A percentile compares a stretch with the other conserved stretches of the same genome.
Conservation (phyloP, 2,888 invertebrate genomes). For the Biston stratarius region DNA sequence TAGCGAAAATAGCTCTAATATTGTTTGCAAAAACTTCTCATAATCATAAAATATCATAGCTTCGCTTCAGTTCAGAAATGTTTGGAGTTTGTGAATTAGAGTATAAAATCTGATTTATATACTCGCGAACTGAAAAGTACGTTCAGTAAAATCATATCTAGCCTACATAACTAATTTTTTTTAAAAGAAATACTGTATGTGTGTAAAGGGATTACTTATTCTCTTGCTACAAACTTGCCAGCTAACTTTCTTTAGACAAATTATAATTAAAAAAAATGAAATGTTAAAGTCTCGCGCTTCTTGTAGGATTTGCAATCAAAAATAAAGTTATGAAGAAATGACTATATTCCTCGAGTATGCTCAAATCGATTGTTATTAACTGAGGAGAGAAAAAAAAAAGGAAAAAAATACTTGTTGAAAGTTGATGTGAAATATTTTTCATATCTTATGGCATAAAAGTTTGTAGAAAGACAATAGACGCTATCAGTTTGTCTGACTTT, state of each 20-base stretch:
- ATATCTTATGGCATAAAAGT: slow-evolving; percentile 32
- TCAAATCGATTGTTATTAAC: neutral
- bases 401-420: neutral
- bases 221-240: slow-evolving; percentile 44
- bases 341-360: neutral
- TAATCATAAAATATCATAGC: too few species aligned
- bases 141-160: too few species aligned
- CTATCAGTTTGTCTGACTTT: slow-evolving; percentile 46
- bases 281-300: slow-evolving; percentile 35
- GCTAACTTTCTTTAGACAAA: slow-evolving; percentile 16
- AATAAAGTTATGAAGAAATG: neutral
- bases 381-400: neutral
- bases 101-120: too few species aligned
- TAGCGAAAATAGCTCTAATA: too few species aligned
- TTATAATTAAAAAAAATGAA: neutral
- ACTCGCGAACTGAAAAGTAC: too few species aligned
- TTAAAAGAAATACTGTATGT: slow-evolving; percentile 36
- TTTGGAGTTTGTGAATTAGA: too few species aligned
- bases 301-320: neutral
- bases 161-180: neutral
- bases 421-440: neutral
- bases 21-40: too few species aligned
- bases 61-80: too few species aligned
- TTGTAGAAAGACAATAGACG: slow-evolving; percentile 53
- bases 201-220: slow-evolving; percentile 36